Conservation (phyloP, 2,113 vertebrate genomes). For the Elachura formosa region DNA sequence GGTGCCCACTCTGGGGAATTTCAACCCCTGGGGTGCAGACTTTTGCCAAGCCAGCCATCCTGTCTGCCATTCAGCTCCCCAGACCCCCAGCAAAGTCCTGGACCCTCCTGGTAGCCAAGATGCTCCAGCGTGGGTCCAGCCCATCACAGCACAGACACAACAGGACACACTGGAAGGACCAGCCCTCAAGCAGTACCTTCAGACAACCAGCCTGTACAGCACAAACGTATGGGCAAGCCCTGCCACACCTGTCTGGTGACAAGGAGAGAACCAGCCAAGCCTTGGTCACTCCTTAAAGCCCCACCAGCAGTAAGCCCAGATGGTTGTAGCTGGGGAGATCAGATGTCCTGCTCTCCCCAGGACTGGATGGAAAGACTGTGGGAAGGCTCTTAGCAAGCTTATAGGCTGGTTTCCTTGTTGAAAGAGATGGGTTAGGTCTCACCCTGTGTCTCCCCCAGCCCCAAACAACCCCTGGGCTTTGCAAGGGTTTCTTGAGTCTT, state of each 20-base stretch:
- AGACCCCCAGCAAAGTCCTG: neutral
- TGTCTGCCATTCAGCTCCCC: neutral
- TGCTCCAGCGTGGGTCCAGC: neutral
- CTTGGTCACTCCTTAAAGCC: neutral
- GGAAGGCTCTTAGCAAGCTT: neutral
- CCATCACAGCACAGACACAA: neutral
- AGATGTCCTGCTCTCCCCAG: neutral
- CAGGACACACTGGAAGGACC: neutral
- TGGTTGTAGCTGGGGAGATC: neutral
- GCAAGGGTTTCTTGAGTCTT: neutral
- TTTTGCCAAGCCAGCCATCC: constrained; percentile 38
- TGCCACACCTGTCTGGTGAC: neutral
- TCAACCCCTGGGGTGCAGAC: constrained; percentile 53
- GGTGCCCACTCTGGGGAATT: constrained; percentile 70
- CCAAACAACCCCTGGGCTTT: neutral
- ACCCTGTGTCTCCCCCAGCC: neutral
- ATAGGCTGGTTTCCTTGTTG: neutral
- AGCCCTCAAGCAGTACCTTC: neutral
- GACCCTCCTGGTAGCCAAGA: neutral
- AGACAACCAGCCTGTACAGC: neutral
- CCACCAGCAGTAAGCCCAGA: neutral
- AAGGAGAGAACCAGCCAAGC: neutral
- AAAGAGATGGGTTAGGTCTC: neutral
- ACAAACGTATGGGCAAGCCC: rapidly evolving
- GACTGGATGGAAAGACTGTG: neutral